These are phyloP conservation scores for Poeciliopsis retropinna DNA, from an alignment of 2,113 vertebrate genomes.

Conservation along the genomic window DNA sequence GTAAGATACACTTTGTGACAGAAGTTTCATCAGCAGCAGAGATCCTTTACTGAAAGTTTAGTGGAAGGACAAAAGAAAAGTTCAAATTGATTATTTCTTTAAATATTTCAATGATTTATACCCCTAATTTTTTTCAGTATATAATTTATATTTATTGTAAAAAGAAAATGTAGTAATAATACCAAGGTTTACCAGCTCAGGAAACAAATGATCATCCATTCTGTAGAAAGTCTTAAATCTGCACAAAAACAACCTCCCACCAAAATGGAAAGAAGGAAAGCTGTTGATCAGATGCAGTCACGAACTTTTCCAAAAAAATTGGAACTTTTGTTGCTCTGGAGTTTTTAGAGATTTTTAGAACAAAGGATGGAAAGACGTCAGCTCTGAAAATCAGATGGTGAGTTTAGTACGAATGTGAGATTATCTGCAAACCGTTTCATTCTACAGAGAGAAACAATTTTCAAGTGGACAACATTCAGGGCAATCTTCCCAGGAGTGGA, in stretches of 20 bases:
- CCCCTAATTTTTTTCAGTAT: background rate
- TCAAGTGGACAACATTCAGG: background rate
- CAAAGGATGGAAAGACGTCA: background rate
- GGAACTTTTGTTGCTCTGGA: background rate
- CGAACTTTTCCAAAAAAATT: background rate
- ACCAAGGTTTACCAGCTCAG: background rate
- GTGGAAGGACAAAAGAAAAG: slow-evolving; percentile 2
- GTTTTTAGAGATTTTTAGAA: background rate
- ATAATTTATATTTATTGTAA: slow-evolving; percentile 1
- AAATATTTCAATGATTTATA: background rate
- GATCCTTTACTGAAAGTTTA: slow-evolving; percentile 30
- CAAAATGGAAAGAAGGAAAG: background rate
- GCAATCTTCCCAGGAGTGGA: no score
- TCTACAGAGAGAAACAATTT: background rate
- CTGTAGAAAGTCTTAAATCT: background rate
- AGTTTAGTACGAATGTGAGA: background rate
- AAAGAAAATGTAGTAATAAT: background rate
- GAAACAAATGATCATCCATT: background rate
- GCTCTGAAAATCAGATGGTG: background rate
- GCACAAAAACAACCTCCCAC: background rate
- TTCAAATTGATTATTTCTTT: background rate
- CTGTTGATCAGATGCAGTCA: background rate
- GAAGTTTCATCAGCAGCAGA: slow-evolving; percentile 65
- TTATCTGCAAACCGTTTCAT: background rate
- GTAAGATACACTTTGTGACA: slow-evolving; percentile 34